Percentiles rank a stretch among this genome's conserved stretches.
Conservation (phyloP, 2,888 invertebrate species). For the Agrotis puta region DNA sequence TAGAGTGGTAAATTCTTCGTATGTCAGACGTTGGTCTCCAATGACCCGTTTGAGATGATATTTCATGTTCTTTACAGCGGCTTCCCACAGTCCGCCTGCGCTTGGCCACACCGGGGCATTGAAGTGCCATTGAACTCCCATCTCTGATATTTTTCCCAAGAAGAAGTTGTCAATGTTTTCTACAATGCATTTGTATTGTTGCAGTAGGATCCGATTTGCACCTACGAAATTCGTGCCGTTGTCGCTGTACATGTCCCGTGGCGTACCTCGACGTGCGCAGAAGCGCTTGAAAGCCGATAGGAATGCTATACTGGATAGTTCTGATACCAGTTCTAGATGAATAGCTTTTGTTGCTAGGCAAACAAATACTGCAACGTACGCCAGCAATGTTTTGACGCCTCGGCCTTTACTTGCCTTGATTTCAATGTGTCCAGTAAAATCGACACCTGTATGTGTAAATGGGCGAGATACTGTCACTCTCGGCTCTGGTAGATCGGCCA, state of each 20-base stretch:
- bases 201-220: conserved; percentile 8
- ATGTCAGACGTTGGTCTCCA: background rate
- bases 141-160: conserved; percentile 1
- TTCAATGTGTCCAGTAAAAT: conserved; percentile 8
- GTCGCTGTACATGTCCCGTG: no score
- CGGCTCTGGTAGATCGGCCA: background rate
- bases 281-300: conserved; percentile 1
- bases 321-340: background rate
- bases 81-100: no score
- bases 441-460: no score
- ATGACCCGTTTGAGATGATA: conserved; percentile 4
- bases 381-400: no score
- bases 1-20: conserved; percentile 1
- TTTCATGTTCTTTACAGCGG: conserved; percentile 2
- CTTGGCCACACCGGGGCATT: no score
- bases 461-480: no score
- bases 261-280: background rate
- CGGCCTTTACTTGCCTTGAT: no score
- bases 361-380: conserved; percentile 12
- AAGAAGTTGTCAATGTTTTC: conserved; percentile 3
- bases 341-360: conserved; percentile 13
- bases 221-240: no score
- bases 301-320: background rate
- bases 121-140: conserved; percentile 11
- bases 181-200: conserved; percentile 3